Evolutionary conservation across 1,140 invertebrate species (phyloP).

Genomic region (Dufourea novaeangliae): DNA sequence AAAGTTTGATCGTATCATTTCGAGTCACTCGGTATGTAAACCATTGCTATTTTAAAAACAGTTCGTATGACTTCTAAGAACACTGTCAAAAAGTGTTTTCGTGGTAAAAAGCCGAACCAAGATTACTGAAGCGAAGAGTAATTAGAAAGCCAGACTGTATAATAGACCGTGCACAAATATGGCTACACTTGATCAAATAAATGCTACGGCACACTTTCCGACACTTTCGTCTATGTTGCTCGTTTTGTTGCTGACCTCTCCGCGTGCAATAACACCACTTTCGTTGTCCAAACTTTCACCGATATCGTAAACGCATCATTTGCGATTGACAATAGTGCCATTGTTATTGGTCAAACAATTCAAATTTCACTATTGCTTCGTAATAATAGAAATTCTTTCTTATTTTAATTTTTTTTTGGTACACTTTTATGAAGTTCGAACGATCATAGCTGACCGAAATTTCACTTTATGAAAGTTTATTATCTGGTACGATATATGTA

Average conservation of each 20-base stretch:
- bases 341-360: neutral
- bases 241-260: neutral
- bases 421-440: too few species aligned
- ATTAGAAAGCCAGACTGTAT: neutral
- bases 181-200: neutral
- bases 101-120: neutral
- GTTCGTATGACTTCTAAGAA: neutral
- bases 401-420: too few species aligned
- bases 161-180: neutral
- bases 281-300: constrained; percentile 29
- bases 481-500: too few species aligned
- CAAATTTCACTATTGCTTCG: neutral
- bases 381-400: too few species aligned
- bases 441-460: too few species aligned
- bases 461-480: too few species aligned
- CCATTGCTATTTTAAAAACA: too few species aligned
- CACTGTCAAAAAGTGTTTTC: neutral
- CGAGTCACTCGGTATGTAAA: too few species aligned
- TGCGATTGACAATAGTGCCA: neutral
- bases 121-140: neutral
- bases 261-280: neutral
- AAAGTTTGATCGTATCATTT: too few species aligned
- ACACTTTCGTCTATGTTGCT: neutral
- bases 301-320: neutral
- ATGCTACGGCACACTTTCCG: constrained; percentile 16